Evolutionary conservation across 2,113 vertebrate species (phyloP).

Genomic region (Sisor rabdophorus): DNA sequence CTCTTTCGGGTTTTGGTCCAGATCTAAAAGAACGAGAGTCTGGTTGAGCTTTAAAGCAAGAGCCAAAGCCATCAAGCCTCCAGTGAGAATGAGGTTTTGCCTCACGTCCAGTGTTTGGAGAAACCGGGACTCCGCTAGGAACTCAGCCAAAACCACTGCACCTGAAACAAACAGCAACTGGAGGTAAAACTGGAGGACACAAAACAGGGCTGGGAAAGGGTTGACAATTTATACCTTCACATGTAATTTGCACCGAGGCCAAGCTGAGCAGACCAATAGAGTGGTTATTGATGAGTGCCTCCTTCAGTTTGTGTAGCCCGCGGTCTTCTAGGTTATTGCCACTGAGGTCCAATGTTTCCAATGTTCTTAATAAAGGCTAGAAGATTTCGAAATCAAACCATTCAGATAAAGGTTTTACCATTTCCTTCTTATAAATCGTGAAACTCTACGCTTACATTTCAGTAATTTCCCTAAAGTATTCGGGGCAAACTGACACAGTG

Average conservation of each 20-base stretch:
- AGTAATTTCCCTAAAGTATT: no score
- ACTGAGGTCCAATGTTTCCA: slow-evolving; percentile 66
- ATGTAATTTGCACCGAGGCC: slow-evolving; percentile 58
- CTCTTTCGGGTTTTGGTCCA: slow-evolving; percentile 54
- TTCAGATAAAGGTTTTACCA: background rate
- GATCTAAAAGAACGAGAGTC: slow-evolving; percentile 57
- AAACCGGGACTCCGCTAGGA: slow-evolving; percentile 54
- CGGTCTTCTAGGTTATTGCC: slow-evolving; percentile 62
- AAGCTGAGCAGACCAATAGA: slow-evolving; percentile 62
- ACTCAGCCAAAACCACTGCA: slow-evolving; percentile 65
- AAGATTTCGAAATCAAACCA: slow-evolving; percentile 30
- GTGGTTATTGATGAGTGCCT: slow-evolving; percentile 66
- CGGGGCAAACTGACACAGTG: no score
- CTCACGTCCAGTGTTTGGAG: slow-evolving; percentile 60
- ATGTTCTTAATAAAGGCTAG: slow-evolving; percentile 61
- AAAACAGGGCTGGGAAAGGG: background rate
- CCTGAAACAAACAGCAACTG: slow-evolving; percentile 40
- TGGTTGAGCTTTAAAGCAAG: slow-evolving; percentile 58
- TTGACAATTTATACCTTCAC: slow-evolving; percentile 61
- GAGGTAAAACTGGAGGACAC: background rate
- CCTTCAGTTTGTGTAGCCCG: slow-evolving; percentile 64
- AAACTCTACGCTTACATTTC: background rate
- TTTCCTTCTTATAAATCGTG: background rate
- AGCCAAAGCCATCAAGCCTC: slow-evolving; percentile 62
- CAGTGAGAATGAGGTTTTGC: slow-evolving; percentile 59